These are phyloP conservation scores for Papilio helenus DNA, from an alignment of 1,140 invertebrate species.

Conservation along the genomic window DNA sequence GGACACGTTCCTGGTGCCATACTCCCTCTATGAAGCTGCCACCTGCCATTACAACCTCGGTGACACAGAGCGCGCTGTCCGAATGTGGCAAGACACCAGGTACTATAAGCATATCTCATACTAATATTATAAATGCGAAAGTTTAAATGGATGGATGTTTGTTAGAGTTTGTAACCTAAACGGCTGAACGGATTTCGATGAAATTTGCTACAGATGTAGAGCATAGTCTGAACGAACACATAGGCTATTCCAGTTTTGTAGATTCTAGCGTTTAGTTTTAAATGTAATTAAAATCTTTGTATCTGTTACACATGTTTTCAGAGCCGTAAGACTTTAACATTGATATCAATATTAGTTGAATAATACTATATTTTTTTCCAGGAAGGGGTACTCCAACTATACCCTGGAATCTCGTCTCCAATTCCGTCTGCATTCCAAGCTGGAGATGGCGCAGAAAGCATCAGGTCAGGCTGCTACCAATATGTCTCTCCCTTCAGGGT, in stretches of 20 bases:
- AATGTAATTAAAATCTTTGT: too few relatives aligned
- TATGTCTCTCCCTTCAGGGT: not conserved
- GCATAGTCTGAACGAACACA: too few relatives aligned
- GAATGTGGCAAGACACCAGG: slow-evolving; percentile 93
- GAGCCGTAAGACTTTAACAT: not conserved
- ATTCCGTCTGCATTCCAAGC: slow-evolving; percentile 91
- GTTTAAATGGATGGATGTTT: too few relatives aligned
- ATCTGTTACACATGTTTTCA: too few relatives aligned
- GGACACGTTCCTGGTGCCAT: slow-evolving; percentile 94
- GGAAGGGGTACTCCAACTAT: slow-evolving; percentile 95
- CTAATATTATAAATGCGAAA: too few relatives aligned
- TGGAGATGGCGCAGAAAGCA: slow-evolving; percentile 50
- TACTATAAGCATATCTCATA: slow-evolving; percentile 61
- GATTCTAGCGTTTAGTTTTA: too few relatives aligned
- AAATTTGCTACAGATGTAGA: too few relatives aligned
- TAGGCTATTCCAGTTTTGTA: too few relatives aligned
- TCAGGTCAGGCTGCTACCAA: not conserved
- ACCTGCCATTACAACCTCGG: slow-evolving; percentile 89
- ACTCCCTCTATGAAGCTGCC: slow-evolving; percentile 93
- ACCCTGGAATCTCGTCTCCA: slow-evolving; percentile 95
- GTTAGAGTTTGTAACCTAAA: too few relatives aligned
- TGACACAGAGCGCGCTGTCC: slow-evolving; percentile 86
- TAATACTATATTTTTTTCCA: slow-evolving; percentile 74
- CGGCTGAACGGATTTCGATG: too few relatives aligned
- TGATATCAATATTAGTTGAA: slow-evolving; percentile 40